Conservation (phyloP, 2,888 invertebrate species). For the Bombyx huttoni region DNA sequence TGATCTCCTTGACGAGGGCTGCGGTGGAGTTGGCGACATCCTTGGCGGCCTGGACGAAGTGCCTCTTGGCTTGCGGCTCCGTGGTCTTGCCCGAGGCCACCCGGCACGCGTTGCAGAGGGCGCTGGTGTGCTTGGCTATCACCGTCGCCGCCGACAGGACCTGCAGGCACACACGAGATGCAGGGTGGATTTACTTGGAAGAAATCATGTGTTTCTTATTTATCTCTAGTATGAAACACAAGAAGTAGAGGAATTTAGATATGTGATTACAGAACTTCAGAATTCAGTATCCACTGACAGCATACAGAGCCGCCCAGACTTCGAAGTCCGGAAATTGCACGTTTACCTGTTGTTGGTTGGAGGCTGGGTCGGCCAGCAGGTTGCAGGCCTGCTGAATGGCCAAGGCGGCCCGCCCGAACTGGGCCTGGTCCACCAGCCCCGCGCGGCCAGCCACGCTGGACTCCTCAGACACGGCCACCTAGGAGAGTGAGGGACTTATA, state of each 20-base stretch:
- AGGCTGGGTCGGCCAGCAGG: constrained; percentile 78
- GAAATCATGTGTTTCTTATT: too few species aligned
- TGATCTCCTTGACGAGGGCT: constrained; percentile 94
- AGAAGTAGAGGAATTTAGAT: too few species aligned
- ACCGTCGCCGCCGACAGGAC: constrained; percentile 92
- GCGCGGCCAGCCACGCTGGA: constrained; percentile 90
- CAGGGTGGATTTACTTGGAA: background rate
- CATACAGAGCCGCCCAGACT: background rate
- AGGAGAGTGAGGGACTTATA: background rate
- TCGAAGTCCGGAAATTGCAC: background rate
- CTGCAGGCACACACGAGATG: constrained; percentile 28
- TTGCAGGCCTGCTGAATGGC: constrained; percentile 93
- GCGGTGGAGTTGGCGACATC: constrained; percentile 98
- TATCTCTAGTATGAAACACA: too few species aligned
- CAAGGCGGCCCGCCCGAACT: constrained; percentile 88
- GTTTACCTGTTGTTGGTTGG: constrained; percentile 79
- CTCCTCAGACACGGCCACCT: constrained; percentile 93
- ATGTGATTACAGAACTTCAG: too few species aligned
- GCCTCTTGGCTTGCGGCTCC: constrained; percentile 93
- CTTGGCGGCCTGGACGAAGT: constrained; percentile 97
- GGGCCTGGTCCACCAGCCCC: constrained; percentile 90
- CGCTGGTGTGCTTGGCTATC: constrained; percentile 96
- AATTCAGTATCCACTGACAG: too few species aligned
- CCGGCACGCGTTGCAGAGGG: constrained; percentile 95
- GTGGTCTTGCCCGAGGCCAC: constrained; percentile 91